Conservation (phyloP, 2,888 invertebrate species). For the Pollenia angustigena region DNA sequence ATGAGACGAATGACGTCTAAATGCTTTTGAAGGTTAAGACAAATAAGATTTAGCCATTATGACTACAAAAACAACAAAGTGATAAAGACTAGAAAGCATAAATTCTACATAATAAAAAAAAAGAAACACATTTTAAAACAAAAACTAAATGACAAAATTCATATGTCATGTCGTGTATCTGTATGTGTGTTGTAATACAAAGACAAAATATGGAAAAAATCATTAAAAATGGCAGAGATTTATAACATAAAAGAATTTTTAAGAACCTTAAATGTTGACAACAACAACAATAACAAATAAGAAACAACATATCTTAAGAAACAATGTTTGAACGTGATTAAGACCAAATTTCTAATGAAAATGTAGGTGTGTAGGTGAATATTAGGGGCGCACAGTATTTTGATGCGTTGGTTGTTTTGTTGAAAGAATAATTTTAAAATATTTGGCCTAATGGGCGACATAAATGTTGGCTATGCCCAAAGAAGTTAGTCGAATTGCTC, state of each 20-base stretch:
- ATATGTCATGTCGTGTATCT: constrained; percentile 4
- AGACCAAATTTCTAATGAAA: too few relatives aligned
- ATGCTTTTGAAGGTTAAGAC: constrained; percentile 69
- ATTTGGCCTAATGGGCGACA: too few relatives aligned
- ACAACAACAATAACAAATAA: not conserved
- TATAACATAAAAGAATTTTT: constrained; percentile 56
- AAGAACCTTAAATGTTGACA: constrained; percentile 28
- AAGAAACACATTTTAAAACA: not conserved
- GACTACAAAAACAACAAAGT: constrained; percentile 48
- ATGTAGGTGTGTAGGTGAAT: too few relatives aligned
- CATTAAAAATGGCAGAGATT: constrained; percentile 39
- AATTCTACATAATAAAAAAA: constrained; percentile 43
- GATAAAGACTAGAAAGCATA: constrained; percentile 50
- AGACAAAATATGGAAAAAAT: constrained; percentile 54
- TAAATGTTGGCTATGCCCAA: too few relatives aligned
- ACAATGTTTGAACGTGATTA: too few relatives aligned
- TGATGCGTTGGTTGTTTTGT: too few relatives aligned
- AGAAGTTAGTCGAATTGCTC: too few relatives aligned
- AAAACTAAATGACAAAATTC: constrained; percentile 17
- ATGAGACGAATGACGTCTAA: constrained; percentile 64
- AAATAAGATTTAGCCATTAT: constrained; percentile 63
- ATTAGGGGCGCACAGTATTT: too few relatives aligned
- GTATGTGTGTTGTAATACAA: not conserved
- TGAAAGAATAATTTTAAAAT: too few relatives aligned
- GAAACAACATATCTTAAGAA: too few relatives aligned